Percentiles rank a stretch among this genome's conserved stretches.
Evolutionary conservation across 1,140 invertebrate species (phyloP).

Genomic region (Chironomus striatipennis): DNA sequence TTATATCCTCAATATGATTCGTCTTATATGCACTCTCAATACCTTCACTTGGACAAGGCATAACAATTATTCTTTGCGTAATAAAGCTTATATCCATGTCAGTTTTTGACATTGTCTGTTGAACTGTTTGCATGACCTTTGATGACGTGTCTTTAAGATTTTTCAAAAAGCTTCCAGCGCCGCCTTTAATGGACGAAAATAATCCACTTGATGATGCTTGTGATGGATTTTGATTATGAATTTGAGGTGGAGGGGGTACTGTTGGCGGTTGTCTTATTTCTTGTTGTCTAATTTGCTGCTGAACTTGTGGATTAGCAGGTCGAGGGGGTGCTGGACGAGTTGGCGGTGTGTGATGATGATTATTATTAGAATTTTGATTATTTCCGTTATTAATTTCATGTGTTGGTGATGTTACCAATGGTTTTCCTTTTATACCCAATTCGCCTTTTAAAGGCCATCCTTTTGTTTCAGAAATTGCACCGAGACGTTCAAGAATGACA

Average conservation of each 20-base stretch:
- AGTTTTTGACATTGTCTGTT: slow-evolving; percentile 78
- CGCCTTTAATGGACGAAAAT: slow-evolving; percentile 73
- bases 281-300: slow-evolving; percentile 29
- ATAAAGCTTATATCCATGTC: slow-evolving; percentile 87
- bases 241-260: slow-evolving; percentile 33
- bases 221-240: slow-evolving; percentile 29
- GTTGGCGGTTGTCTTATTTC: slow-evolving; percentile 34
- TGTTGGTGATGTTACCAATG: slow-evolving; percentile 45
- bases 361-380: neutral
- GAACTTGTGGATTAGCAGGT: slow-evolving; percentile 36
- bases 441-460: slow-evolving; percentile 69
- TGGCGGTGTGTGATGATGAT: slow-evolving; percentile 30
- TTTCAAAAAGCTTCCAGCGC: slow-evolving; percentile 78
- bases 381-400: neutral
- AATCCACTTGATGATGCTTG: slow-evolving; percentile 47
- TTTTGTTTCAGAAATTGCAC: slow-evolving; percentile 76
- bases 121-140: slow-evolving; percentile 93
- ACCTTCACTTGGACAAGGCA: slow-evolving; percentile 90
- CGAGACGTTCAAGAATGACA: slow-evolving; percentile 72
- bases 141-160: slow-evolving; percentile 93
- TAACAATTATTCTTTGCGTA: slow-evolving; percentile 78
- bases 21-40: slow-evolving; percentile 87
- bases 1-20: slow-evolving; percentile 88
- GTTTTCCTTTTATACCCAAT: slow-evolving; percentile 55
- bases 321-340: slow-evolving; percentile 39